Conservation (phyloP, 2,113 vertebrate genomes). For the Phalacrocorax carbo region DNA sequence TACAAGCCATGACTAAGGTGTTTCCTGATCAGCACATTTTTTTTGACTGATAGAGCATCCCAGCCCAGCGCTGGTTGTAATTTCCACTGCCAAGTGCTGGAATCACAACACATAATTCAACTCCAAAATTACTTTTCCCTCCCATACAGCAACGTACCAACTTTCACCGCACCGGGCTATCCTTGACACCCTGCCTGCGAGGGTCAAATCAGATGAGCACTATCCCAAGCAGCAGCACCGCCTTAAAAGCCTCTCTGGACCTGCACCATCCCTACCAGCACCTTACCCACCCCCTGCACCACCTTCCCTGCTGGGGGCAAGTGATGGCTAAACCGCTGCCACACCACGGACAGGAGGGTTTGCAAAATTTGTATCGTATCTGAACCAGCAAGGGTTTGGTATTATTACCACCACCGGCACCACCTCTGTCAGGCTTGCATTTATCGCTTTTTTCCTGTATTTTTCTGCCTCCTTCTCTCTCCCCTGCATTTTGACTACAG, state of each 20-base stretch:
- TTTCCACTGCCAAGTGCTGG: background rate
- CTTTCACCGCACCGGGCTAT: fast-evolving
- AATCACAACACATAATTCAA: background rate
- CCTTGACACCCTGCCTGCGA: background rate
- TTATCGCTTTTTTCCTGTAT: background rate
- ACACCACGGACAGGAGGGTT: fast-evolving
- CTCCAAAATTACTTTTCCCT: background rate
- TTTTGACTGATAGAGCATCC: background rate
- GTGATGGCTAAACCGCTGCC: fast-evolving
- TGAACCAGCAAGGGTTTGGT: background rate
- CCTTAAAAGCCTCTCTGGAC: background rate
- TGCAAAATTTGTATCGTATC: background rate
- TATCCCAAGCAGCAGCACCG: background rate
- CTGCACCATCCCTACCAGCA: background rate
- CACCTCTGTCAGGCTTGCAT: background rate
- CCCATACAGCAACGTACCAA: background rate
- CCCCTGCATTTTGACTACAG: background rate
- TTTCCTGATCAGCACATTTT: background rate
- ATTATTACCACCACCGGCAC: background rate
- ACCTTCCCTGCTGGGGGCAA: fast-evolving
- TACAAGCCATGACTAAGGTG: background rate
- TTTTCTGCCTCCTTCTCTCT: background rate
- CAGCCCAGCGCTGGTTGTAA: background rate
- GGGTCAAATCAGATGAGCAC: background rate
- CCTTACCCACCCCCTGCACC: background rate